A percentile compares a stretch with the other conserved stretches of the same genome.
Conservation (phyloP, 2,113 vertebrate species). For the Onychorhynchus coronatus region DNA sequence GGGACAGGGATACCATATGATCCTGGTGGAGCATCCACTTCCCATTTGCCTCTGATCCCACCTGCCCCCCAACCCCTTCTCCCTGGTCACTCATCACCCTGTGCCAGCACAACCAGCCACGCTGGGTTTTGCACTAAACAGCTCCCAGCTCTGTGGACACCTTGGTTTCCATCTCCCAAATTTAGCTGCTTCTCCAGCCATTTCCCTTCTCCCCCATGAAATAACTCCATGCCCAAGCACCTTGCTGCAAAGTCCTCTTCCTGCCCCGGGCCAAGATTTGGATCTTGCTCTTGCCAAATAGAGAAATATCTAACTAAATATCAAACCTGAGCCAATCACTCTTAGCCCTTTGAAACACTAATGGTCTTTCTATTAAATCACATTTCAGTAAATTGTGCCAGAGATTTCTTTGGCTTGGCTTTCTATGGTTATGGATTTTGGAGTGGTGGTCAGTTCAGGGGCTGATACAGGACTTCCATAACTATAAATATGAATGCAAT, state of each 20-base stretch:
- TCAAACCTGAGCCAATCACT: neutral
- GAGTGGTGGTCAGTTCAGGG: neutral
- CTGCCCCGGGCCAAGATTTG: neutral
- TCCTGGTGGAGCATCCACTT: neutral
- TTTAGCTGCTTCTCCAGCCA: neutral
- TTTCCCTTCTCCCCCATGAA: neutral
- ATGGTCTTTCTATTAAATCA: neutral
- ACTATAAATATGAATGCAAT: neutral
- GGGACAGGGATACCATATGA: accelerated
- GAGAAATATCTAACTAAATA: neutral
- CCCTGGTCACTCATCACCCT: neutral
- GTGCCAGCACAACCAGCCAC: neutral
- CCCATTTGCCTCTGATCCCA: neutral
- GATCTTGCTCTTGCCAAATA: neutral
- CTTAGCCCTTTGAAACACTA: neutral
- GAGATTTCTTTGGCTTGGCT: neutral
- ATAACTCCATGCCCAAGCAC: too few relatives aligned
- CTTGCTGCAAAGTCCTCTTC: neutral
- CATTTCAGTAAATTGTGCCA: neutral
- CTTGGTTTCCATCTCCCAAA: neutral
- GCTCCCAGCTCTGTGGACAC: neutral
- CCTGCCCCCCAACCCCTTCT: neutral
- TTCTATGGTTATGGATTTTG: accelerated
- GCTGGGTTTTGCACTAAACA: neutral
- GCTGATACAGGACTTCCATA: neutral